Evolutionary conservation across 2,888 invertebrate species (phyloP).

Genomic region (Ectemnius lituratus): DNA sequence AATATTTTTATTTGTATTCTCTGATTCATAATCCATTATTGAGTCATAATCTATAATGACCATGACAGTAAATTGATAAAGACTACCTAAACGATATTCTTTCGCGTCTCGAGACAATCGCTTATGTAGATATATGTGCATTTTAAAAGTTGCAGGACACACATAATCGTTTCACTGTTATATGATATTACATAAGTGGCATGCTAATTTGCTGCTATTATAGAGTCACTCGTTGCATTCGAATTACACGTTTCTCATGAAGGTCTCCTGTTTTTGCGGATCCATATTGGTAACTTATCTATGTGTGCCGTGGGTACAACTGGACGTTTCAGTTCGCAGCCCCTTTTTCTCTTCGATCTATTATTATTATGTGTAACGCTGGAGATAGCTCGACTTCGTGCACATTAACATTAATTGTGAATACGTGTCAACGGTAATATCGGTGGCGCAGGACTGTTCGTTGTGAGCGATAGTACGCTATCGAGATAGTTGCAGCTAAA

Average conservation of each 20-base stretch:
- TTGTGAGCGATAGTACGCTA: too few species aligned
- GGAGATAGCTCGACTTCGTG: too few species aligned
- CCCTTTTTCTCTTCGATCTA: too few species aligned
- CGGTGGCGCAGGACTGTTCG: too few species aligned
- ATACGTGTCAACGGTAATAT: background rate
- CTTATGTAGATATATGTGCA: slow-evolving; percentile 20
- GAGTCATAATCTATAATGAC: too few species aligned
- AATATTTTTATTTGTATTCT: background rate
- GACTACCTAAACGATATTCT: too few species aligned
- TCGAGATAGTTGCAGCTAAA: too few species aligned
- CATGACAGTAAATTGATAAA: too few species aligned
- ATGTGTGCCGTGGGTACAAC: background rate
- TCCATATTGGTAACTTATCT: slow-evolving; percentile 15
- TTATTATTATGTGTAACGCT: too few species aligned
- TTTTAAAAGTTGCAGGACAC: background rate
- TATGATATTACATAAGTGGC: slow-evolving; percentile 28
- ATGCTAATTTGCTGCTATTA: slow-evolving; percentile 33
- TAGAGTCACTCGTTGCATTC: slow-evolving; percentile 14
- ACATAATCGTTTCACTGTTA: slow-evolving; percentile 15
- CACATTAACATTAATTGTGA: background rate
- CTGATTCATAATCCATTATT: too few species aligned
- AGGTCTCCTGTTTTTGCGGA: slow-evolving; percentile 5
- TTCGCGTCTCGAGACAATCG: background rate
- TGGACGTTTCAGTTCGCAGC: slow-evolving; percentile 4
- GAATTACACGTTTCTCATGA: slow-evolving; percentile 4